Percentiles rank a stretch among this genome's conserved stretches.
Evolutionary conservation across 2,113 vertebrate species (phyloP).

Genomic region (Edolisoma coerulescens): DNA sequence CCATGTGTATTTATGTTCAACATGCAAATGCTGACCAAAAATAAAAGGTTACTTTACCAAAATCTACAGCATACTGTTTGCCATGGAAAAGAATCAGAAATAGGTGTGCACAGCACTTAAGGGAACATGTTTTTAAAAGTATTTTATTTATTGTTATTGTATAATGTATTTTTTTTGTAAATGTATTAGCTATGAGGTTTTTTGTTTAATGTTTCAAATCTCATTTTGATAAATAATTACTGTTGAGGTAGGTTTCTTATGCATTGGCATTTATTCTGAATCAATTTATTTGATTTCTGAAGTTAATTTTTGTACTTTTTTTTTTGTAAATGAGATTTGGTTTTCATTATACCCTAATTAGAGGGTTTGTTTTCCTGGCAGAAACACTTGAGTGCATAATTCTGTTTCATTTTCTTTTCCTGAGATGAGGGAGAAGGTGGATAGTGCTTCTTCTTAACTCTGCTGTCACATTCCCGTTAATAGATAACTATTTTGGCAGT

Average conservation of each 20-base stretch:
- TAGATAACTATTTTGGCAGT: background rate
- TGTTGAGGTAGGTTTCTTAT: conserved; percentile 48
- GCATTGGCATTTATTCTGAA: conserved; percentile 48
- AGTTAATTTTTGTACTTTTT: conserved; percentile 66
- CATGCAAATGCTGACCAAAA: conserved; percentile 60
- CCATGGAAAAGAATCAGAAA: conserved; percentile 63
- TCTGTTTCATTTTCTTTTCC: conserved; percentile 24
- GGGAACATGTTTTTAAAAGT: conserved; percentile 45
- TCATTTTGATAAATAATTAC: conserved; percentile 50
- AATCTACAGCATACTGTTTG: conserved; percentile 65
- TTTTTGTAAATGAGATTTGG: conserved; percentile 50
- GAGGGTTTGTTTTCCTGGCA: conserved; percentile 55
- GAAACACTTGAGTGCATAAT: conserved; percentile 57
- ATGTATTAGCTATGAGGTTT: conserved; percentile 14
- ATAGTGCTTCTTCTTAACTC: background rate
- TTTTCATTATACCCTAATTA: conserved; percentile 61
- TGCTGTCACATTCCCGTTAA: background rate
- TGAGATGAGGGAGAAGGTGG: background rate
- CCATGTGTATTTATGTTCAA: conserved; percentile 73
- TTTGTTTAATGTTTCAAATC: conserved; percentile 63
- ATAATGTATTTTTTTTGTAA: conserved; percentile 44
- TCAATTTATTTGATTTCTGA: conserved; percentile 68
- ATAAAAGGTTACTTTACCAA: conserved; percentile 68
- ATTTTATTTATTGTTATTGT: conserved; percentile 76
- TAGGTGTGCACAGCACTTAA: conserved; percentile 65